Base-by-base conservation (phyloP, 2,888 invertebrate species). In the Pandemis corylana region DNA sequence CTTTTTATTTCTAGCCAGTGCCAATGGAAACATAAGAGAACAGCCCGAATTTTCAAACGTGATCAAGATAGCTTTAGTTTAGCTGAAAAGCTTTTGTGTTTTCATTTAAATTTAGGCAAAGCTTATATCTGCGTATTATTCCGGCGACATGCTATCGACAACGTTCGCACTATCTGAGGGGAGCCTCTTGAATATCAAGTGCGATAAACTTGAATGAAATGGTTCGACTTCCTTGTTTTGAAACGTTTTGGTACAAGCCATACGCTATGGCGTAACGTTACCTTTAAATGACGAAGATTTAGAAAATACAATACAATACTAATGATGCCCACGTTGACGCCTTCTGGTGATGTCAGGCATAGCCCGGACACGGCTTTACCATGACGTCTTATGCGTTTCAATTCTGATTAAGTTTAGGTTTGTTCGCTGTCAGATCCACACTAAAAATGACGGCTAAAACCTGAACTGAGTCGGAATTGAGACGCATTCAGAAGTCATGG, bases 181-280 rank as follows among this genome's bases (percentile, higher is more conserved):
- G 69, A n/a, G 65, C 59, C 74, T 65, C 59, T 69, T 51, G 74
- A 74, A 74, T 74, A 74, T 66, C 74, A 74, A 74, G 69, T 74
- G 49, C 73, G 65, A 74, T 69, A 74, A 74, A 74, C 61, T 70
- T 74, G 69, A 65, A 74, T 66, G 74, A 61, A 74, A 66, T 61
- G 51, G 74, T 74, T 74, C 56, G 66, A 59, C 74, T 66, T 70
- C 65, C 65, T 61, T 66, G 69, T 74, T 68, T 36, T 42, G 49
- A 9, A 51, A n/a, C 28, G 51, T 12, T n/a, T 49, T 42, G 69
- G 61, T 13, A 12, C 41, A 74, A 74, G 36, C n/a, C 9, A 42
- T n/a, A 36, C 49, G 64, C 56, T 42, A 13, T 5, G 13, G 65
- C 65, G 49, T 1, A n/a, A n/a, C 13, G n/a, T 5, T 51, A 6